These are phyloP conservation scores for Netelia inedita DNA, from an alignment of 2,888 invertebrate genomes.

Conservation along the genomic window DNA sequence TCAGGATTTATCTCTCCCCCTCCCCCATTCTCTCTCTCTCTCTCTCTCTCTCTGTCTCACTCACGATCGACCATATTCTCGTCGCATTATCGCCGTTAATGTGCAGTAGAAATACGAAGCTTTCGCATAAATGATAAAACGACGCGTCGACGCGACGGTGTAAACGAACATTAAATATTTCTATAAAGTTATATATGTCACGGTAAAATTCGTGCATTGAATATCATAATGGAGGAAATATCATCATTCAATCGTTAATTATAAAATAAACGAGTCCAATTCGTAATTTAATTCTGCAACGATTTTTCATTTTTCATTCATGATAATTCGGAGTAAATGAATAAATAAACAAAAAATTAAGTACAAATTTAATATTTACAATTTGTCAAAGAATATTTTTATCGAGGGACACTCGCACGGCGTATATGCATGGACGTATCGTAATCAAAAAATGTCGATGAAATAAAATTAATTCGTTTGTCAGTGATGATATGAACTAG, in stretches of 20 bases:
- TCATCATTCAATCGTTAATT: slow-evolving; percentile 12
- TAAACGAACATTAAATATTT: too few relatives aligned
- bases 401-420: neutral
- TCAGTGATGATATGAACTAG: too few relatives aligned
- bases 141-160: too few relatives aligned
- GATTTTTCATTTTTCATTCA: slow-evolving; percentile 1
- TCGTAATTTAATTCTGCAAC: neutral
- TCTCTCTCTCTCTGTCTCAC: slow-evolving; percentile 18
- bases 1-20: neutral
- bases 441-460: neutral
- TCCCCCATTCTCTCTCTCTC: slow-evolving; percentile 14
- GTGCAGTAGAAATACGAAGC: neutral
- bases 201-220: neutral
- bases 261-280: neutral
- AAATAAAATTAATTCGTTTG: neutral
- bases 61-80: neutral
- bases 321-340: neutral
- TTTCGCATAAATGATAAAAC: too few relatives aligned
- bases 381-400: neutral
- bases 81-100: neutral
- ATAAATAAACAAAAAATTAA: neutral
- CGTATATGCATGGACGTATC: too few relatives aligned
- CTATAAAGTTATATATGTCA: neutral
- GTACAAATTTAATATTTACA: neutral
- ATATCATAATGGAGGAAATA: neutral